phyloP scores from a whole-genome alignment of 1,140 invertebrate species.

The Mesaphorura yosii region DNA sequence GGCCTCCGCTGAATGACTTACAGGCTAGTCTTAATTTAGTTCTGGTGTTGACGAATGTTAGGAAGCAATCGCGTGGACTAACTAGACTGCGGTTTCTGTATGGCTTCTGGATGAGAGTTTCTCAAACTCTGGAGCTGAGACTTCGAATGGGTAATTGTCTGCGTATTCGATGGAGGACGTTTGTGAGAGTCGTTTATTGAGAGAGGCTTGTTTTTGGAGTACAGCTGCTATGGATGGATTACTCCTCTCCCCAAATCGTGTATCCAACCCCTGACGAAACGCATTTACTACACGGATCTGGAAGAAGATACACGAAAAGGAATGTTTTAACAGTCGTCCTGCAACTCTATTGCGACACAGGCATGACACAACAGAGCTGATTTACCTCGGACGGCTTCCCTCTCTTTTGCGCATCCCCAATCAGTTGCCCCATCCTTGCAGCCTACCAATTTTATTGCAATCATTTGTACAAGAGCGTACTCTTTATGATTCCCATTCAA shows the following conservation, averaged over 20 bases:
- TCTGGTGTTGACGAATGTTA: too few relatives aligned
- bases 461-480: not conserved
- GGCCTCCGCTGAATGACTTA: too few relatives aligned
- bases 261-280: slow-evolving; percentile 94
- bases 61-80: not conserved
- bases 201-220: slow-evolving; percentile 77
- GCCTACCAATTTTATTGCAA: slow-evolving; percentile 26
- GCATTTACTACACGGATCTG: slow-evolving; percentile 99
- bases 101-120: slow-evolving; percentile 80
- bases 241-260: slow-evolving; percentile 80
- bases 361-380: slow-evolving; percentile 31
- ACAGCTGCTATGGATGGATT: slow-evolving; percentile 77
- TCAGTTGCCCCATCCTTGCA: slow-evolving; percentile 31
- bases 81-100: slow-evolving; percentile 81
- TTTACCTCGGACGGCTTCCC: slow-evolving; percentile 31
- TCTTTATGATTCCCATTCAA: not conserved
- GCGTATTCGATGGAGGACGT: slow-evolving; percentile 83
- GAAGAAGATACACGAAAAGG: slow-evolving; percentile 38
- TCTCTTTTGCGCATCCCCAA: slow-evolving; percentile 31
- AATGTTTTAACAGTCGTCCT: not conserved
- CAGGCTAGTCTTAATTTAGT: too few relatives aligned
- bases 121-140: slow-evolving; percentile 77
- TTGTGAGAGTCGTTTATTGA: slow-evolving; percentile 77
- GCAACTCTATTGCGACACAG: not conserved
- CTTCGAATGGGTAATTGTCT: slow-evolving; percentile 71